Base-by-base conservation (phyloP, 2,113 vertebrate genomes). In the Chascanopsetta lugubris region DNA sequence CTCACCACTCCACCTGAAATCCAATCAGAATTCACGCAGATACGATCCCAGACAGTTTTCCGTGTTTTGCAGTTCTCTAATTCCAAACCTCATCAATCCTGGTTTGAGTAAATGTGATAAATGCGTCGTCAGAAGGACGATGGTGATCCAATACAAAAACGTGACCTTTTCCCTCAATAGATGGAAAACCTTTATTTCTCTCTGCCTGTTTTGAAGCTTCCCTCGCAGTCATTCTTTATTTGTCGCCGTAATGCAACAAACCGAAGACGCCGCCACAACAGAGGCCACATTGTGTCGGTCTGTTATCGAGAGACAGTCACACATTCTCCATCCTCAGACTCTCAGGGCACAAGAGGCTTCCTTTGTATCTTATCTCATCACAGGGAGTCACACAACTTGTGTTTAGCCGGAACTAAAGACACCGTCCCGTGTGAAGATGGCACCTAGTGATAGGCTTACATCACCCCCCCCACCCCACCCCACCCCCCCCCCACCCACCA, bases 321-420 rank as follows among this genome's bases (percentile, higher is more conserved):
- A 83, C 75, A 74, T 66, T 81, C 50, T 88, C 89, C 83, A 87
- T 88, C 69, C 30, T 61, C 61, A 38, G 64, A 59, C 75, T 75
- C 62, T 48, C 69, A 63, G 46, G 51, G 67, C 61, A 87, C 79
- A 85, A 85, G 69, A 70, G 66, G 60, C 84, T 82, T 62, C 65
- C 76, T 88, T 88, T 87, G 58, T 88, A 42, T 77, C 70, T 86
- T 69, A 80, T 86, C 77, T 84, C 45, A 81, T 81, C 67, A 71
- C 5, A 64, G 59, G 45, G 40, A 72, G 79, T 84, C 80, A 85
- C 85, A 85, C 85, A 75, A 80, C 54, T 87, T 81, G 46, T 85
- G 68, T 88, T 87, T 70, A 89, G 72, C 67, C 4, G 43, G 62
- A 88, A 85, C 81, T 61, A 77, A 85, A 79, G 71, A 74, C 61